A percentile compares a stretch with the other conserved stretches of the same genome.
Evolutionary conservation across 2,113 vertebrate species (phyloP).

Genomic region (Sylvia atricapilla): DNA sequence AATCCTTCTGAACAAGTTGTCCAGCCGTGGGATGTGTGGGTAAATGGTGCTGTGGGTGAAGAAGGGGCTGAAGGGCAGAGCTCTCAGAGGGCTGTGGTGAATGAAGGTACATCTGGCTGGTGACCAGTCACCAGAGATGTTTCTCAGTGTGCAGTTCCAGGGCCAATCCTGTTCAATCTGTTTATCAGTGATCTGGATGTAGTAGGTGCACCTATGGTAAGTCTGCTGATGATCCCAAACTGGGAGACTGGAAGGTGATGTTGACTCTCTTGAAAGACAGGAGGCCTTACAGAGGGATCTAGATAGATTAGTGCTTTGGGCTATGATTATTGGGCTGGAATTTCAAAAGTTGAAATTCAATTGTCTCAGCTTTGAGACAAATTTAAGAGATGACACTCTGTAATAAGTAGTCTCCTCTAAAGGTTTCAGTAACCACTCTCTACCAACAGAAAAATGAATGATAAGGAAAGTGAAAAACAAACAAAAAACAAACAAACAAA

Average conservation of each 20-base stretch:
- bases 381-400: background rate
- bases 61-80: background rate
- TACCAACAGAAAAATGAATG: background rate
- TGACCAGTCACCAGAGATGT: accelerated
- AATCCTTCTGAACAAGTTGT: background rate
- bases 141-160: background rate
- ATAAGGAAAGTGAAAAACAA: background rate
- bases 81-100: background rate
- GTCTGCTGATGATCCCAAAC: background rate
- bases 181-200: too few relatives aligned
- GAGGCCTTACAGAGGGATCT: background rate
- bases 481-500: too few relatives aligned
- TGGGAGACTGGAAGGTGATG: background rate
- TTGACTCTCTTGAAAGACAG: background rate
- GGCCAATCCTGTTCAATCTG: accelerated
- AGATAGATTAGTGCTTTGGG: background rate
- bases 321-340: background rate
- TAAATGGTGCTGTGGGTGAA: accelerated
- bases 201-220: background rate
- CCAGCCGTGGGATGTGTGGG: background rate
- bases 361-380: background rate
- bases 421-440: background rate
- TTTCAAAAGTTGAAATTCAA: background rate
- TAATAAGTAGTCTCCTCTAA: background rate
- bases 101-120: background rate